Conservation (phyloP, 2,888 invertebrate genomes). For the Hemithea aestivaria region DNA sequence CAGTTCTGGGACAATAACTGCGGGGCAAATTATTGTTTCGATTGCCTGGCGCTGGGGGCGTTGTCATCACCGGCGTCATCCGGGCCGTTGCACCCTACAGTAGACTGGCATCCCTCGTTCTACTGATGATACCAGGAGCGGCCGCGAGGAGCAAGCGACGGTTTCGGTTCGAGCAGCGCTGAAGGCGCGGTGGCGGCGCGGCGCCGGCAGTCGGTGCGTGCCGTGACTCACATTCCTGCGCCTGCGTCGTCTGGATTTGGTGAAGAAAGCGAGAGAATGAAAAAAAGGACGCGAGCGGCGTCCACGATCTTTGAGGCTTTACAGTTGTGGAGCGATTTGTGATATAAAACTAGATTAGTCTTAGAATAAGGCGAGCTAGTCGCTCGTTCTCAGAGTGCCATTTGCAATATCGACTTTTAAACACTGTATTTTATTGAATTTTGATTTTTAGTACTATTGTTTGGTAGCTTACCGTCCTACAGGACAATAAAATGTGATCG, state of each 20-base stretch:
- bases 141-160: slow-evolving; percentile 30
- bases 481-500: slow-evolving; percentile 56
- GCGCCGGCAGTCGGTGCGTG: slow-evolving; percentile 20
- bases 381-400: slow-evolving; percentile 70
- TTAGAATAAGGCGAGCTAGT: slow-evolving; percentile 59
- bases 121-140: slow-evolving; percentile 60
- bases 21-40: slow-evolving; percentile 93
- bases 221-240: slow-evolving; percentile 53
- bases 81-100: slow-evolving; percentile 58
- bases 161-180: slow-evolving; percentile 29
- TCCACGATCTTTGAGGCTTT: slow-evolving; percentile 58
- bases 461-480: slow-evolving; percentile 49
- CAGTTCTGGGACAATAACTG: slow-evolving; percentile 97
- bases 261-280: slow-evolving; percentile 32
- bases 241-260: slow-evolving; percentile 42
- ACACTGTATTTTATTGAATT: slow-evolving; percentile 47
- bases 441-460: slow-evolving; percentile 43
- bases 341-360: slow-evolving; percentile 70
- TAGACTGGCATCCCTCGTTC: slow-evolving; percentile 79
- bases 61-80: slow-evolving; percentile 43
- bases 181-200: slow-evolving; percentile 24
- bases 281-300: slow-evolving; percentile 34
- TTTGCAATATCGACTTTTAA: slow-evolving; percentile 59
- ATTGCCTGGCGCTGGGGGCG: slow-evolving; percentile 84
- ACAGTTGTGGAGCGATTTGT: slow-evolving; percentile 70